phyloP scores from a whole-genome alignment of 2,888 invertebrate species.

The Aspidiotus destructor region DNA sequence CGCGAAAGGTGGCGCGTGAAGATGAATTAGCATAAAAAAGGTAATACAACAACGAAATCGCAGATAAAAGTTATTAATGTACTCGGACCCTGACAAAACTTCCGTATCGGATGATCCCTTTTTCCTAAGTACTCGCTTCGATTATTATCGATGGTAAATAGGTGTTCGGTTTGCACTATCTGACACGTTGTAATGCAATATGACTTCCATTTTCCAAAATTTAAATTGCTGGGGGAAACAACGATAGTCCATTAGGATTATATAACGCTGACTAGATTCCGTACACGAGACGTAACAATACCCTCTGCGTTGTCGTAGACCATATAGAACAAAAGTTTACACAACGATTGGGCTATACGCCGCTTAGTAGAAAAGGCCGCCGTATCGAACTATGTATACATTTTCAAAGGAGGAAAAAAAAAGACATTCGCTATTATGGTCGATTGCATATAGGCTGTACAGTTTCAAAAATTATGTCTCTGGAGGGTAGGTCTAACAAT shows the following conservation, averaged over 20 bases:
- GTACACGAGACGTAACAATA: slow-evolving; percentile 4
- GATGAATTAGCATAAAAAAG: slow-evolving; percentile 25
- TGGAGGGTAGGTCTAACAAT: too few species aligned
- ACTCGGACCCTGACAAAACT: slow-evolving; percentile 28
- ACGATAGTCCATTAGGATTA: slow-evolving; percentile 33
- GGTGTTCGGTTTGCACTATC: slow-evolving; percentile 29
- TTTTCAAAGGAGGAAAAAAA: slow-evolving; percentile 10
- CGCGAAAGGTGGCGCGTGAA: not conserved
- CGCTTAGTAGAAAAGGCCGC: slow-evolving; percentile 11
- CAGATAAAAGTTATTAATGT: slow-evolving; percentile 31
- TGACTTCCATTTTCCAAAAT: slow-evolving; percentile 31
- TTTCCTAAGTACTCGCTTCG: slow-evolving; percentile 19
- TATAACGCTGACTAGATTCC: slow-evolving; percentile 7
- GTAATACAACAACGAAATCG: slow-evolving; percentile 16
- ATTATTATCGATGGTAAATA: slow-evolving; percentile 31
- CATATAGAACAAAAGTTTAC: slow-evolving; percentile 27
- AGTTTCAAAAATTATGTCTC: too few species aligned
- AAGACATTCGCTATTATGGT: slow-evolving; percentile 6
- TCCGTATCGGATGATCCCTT: slow-evolving; percentile 31
- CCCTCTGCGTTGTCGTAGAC: not conserved
- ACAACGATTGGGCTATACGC: slow-evolving; percentile 11
- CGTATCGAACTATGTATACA: not conserved
- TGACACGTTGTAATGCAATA: slow-evolving; percentile 23
- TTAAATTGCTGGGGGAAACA: slow-evolving; percentile 31
- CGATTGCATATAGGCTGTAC: slow-evolving; percentile 12